These are phyloP conservation scores for Galagoides demidoff DNA, from an alignment of 2,797 vertebrate species.

Conservation along the genomic window DNA sequence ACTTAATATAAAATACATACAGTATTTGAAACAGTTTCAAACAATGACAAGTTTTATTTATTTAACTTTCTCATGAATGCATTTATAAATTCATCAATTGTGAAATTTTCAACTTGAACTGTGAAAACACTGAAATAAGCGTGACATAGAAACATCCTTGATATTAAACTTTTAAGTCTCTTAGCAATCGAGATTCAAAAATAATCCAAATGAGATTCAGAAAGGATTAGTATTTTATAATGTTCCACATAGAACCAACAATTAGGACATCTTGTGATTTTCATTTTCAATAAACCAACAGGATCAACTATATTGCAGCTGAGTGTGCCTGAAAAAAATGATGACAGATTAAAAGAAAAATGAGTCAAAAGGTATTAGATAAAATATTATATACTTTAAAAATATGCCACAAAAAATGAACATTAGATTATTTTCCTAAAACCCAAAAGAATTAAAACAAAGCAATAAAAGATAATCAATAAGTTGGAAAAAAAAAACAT, in stretches of 20 bases:
- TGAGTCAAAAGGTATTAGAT: background rate
- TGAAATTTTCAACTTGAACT: background rate
- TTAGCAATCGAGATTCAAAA: background rate
- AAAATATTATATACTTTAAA: background rate
- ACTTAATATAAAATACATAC: background rate
- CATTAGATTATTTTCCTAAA: background rate
- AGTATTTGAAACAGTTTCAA: background rate
- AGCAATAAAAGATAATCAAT: background rate
- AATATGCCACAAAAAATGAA: background rate
- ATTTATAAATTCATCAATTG: background rate
- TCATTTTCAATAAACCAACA: background rate
- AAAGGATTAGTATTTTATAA: background rate
- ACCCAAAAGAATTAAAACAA: background rate
- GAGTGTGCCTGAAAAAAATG: background rate
- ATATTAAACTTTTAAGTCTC: background rate
- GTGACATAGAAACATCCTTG: background rate
- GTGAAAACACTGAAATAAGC: background rate
- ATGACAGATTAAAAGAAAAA: background rate
- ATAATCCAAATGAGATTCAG: background rate
- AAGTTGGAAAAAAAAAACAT: background rate
- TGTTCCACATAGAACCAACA: background rate
- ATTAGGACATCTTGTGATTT: background rate
- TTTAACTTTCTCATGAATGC: background rate
- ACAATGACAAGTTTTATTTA: background rate
- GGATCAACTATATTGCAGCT: background rate